Base-by-base conservation (phyloP, 1,140 invertebrate genomes). In the Solen grandis region DNA sequence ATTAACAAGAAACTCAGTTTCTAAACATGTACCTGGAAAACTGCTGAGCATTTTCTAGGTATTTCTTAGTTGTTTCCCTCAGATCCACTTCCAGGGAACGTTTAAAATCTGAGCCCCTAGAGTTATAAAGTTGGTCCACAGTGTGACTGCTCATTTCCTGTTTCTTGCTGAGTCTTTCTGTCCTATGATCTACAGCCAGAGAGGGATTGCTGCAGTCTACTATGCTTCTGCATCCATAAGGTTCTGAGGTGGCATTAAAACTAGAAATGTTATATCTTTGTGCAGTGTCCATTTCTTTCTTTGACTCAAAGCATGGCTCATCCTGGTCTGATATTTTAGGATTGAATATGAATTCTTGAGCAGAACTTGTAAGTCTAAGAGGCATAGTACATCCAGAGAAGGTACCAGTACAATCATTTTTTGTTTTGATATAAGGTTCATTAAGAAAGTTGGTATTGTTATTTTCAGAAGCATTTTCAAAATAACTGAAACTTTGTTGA, bases 31-130 rank as follows among this genome's bases (percentile, higher is more conserved):
- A 27, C 5, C 60, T 13, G 10, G 74, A 77, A 59, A 77, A 77
- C 33, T 77, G 74, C 29, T 57, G 62, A 25, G 74, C 63, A 35
- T 77, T 77, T 55, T 65, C 74, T 0, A 77, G 29, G 3, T 35
- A 65, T 41, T 77, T 77, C 36, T 35, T 50, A 31, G 74, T 77
- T 5, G 74, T 77, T 77, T 77, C 74, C 19, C 74, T 65, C 29
- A 77, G 63, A 16, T 77, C 62, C 27, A 66, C 63, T 33, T 27
- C 74, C 46, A 77, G 35, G 3, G 62, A 57, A 0, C n/a, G 13
- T 13, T 25, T 52, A 50, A 52, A 22, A 33, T 1, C 19, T 8
- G 36, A 25, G 8, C 1, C 55, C 31, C 2, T 31, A 5, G 14
- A 19, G n/a, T 33, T 36, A 14, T 52, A 19, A 1, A 69, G 4